Evolutionary conservation across 2,113 vertebrate species (phyloP), one percentile per base, ranked within the genome.

Genomic region (Synodontis membranacea): DNA sequence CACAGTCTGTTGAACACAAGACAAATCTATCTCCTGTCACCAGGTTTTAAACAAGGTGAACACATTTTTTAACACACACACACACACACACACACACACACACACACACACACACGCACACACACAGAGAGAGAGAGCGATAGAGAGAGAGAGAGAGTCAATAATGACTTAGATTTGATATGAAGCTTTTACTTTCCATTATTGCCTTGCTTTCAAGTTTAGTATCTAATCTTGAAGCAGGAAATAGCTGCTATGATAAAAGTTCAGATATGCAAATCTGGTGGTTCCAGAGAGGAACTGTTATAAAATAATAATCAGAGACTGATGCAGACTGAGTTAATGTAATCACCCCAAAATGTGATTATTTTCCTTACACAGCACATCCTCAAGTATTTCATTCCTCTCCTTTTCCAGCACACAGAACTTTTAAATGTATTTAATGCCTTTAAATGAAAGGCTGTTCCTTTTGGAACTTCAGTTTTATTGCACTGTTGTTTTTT

Each of bases 11-110:
- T 34, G 64, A 39, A 56, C 81, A 84, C 52, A 66, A 79, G 64
- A 86, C 50, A 86, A 68, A 84, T 80, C 84, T 81, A 54, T 89
- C 80, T 87, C 50, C 75, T 64, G 39, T 80, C 84, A 21, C n/a
- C 72, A 79, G 80, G 39, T 79, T 82, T 85, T 64, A 56, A 76
- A 64, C 39, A 82, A 48, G 37, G 68, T 76, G 46, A 60, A 10
- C 25, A 28, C 58, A 50, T 50, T 82, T 11, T 48, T 12, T 44
- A 28, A 4, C 44, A 44, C 58, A 56, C 54, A 83, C 42, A 50
- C 4, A 76, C 64, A 70, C 48, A 80, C 52, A 44, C 76, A 54
- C 46, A 56, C 76, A 80, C 48, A 60, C 37, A 9, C 50, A 54
- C 58, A 44, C 66, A 64, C 68, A 50, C 5, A 64, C 62, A 52